phyloP scores from a whole-genome alignment of 2,797 vertebrate species.

The Rhincodon typus region DNA sequence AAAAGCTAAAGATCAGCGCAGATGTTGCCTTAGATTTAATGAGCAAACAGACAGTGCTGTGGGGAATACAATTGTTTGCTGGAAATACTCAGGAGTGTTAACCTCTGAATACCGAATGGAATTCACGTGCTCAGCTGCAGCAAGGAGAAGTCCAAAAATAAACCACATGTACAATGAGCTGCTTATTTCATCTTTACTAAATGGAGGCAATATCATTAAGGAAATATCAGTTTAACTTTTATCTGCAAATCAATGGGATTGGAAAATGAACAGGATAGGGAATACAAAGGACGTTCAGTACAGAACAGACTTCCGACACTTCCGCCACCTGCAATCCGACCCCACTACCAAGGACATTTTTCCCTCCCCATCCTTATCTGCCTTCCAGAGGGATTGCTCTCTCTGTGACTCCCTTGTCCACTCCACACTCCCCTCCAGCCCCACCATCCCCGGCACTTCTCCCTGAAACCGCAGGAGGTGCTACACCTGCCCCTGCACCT shows the following conservation, averaged over 20 bases:
- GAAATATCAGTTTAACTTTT: not conserved
- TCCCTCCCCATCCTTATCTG: too few relatives aligned
- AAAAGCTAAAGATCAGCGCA: slow-evolving; percentile 2
- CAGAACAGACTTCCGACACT: not conserved
- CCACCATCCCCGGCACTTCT: too few relatives aligned
- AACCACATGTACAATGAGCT: not conserved
- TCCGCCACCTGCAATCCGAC: too few relatives aligned
- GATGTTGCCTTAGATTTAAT: slow-evolving; percentile 29
- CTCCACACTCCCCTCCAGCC: too few relatives aligned
- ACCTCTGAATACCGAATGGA: not conserved
- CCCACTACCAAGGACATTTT: too few relatives aligned
- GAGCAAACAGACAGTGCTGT: not conserved
- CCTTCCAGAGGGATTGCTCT: too few relatives aligned
- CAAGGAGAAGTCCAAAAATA: not conserved
- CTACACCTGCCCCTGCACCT: too few relatives aligned
- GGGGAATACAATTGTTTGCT: not conserved
- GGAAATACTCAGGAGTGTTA: not conserved
- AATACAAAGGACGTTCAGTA: not conserved
- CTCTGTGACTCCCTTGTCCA: too few relatives aligned
- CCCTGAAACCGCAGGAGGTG: too few relatives aligned
- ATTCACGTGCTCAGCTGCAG: not conserved
- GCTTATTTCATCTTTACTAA: not conserved
- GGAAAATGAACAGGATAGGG: not conserved
- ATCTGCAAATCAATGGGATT: not conserved
- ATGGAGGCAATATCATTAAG: not conserved